Base-by-base conservation (phyloP, 2,113 vertebrate genomes). In the Motacilla alba region DNA sequence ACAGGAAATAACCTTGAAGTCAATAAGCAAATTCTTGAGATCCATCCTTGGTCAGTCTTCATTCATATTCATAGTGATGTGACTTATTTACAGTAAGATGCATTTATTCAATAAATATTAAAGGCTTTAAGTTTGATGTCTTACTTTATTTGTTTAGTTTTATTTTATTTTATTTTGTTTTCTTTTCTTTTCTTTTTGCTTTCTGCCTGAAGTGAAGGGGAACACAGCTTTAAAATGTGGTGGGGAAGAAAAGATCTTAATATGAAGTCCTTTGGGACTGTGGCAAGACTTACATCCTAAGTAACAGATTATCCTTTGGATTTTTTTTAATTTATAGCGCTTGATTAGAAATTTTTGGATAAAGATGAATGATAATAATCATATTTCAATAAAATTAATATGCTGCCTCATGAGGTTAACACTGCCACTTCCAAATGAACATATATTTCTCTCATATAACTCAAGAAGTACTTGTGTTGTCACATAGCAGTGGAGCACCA, bases 71-170 rank as follows among this genome's bases (percentile, higher is more conserved):
- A 79, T 18, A 7, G 3, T 4, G 15, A 41, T 46, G 6, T 47
- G 33, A 47, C 39, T 56, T 70, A 68, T 64, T 76, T 72, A 60
- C 13, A 79, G 7, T 67, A 55, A 85, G 28, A 56, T 55, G 15
- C 16, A 53, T 37, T 62, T 60, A 74, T 80, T 60, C 47, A 80
- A 53, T 80, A 86, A 80, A 86, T 91, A 62, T 74, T 86, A 60
- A 80, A 81, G 41, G 37, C 43, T 60, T 60, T 55, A 37, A 4
- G 16, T 41, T 89, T 68, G 30, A 52, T 68, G 16, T 44, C 19
- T 89, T 53, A 28, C n/a, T 69, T 62, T 55, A 50, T 68, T 81
- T 75, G 17, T 60, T 75, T 44, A 24, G 7, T 9, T 10, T 1
- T 3, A 7, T 13, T 46, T 69, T 24, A 4, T 44, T 28, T 83